These are phyloP conservation scores for Tragelaphus buxtoni DNA, from an alignment of 2,113 vertebrate genomes.

Conservation along the genomic window DNA sequence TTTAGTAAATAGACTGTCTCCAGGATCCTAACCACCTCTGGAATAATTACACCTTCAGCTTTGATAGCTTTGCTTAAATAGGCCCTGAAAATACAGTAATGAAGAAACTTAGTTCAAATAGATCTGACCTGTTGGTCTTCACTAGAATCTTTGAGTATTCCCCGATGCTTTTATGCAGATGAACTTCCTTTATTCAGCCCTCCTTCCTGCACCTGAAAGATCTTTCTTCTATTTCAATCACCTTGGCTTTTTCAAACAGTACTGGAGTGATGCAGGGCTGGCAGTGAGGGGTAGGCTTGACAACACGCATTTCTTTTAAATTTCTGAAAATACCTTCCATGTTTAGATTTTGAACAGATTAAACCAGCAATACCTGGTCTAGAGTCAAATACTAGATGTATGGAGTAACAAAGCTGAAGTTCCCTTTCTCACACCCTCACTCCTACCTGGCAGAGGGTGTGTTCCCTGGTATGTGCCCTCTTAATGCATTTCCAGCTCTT, in stretches of 20 bases:
- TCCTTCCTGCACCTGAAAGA: not conserved
- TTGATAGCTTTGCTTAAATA: conserved; percentile 3
- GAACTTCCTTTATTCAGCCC: not conserved
- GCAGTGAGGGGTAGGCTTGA: not conserved
- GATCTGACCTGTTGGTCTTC: not conserved
- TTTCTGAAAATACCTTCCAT: not conserved
- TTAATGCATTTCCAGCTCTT: not conserved
- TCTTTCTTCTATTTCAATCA: not conserved
- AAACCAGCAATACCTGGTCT: not conserved
- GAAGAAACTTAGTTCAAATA: not conserved
- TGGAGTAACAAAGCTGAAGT: not conserved
- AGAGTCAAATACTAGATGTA: not conserved
- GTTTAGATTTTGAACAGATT: not conserved
- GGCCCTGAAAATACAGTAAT: not conserved
- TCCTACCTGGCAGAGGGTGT: not conserved
- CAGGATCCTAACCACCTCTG: not conserved
- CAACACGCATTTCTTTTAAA: not conserved
- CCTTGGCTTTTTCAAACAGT: not conserved
- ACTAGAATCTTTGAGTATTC: not conserved
- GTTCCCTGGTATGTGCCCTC: not conserved
- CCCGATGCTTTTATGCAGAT: not conserved
- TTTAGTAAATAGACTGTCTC: not conserved
- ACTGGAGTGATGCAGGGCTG: not conserved
- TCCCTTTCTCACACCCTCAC: not conserved
- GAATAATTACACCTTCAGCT: not conserved